Percentiles rank a stretch among this genome's conserved stretches.
phyloP scores from a whole-genome alignment of 2,113 vertebrate species.

The Gymnocephalus cernua region DNA sequence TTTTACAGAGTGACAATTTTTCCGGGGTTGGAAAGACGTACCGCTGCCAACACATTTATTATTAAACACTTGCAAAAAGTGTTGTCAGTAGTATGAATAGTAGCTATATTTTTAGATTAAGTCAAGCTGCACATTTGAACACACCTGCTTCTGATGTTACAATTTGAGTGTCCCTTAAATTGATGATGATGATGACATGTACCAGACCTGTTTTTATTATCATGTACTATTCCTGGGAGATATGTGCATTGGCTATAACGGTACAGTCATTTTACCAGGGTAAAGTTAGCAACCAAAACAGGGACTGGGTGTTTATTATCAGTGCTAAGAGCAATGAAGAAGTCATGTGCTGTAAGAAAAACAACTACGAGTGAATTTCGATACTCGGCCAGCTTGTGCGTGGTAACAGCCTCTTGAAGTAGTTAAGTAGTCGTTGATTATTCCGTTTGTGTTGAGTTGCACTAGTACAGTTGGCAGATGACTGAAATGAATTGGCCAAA shows the following conservation, averaged over 20 bases:
- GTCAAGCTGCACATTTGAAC: too few relatives aligned
- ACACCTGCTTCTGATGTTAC: too few relatives aligned
- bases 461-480: not conserved
- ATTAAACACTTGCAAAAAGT: not conserved
- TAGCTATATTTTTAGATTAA: too few relatives aligned
- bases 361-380: not conserved
- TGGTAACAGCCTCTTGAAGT: not conserved
- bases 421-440: slow-evolving; percentile 22
- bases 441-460: slow-evolving; percentile 18
- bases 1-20: not conserved
- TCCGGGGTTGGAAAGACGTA: not conserved
- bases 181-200: too few relatives aligned
- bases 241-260: not conserved
- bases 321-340: not conserved
- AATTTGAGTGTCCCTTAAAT: too few relatives aligned
- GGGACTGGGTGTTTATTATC: not conserved
- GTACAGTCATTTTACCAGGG: not conserved
- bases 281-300: not conserved
- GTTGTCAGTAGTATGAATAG: not conserved
- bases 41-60: not conserved
- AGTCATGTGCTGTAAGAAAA: not conserved
- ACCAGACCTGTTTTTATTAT: not conserved
- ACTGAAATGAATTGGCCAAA: not conserved
- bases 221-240: not conserved
- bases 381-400: not conserved